These are phyloP conservation scores for Copidosoma floridanum DNA, from an alignment of 1,140 invertebrate species.

Conservation along the genomic window DNA sequence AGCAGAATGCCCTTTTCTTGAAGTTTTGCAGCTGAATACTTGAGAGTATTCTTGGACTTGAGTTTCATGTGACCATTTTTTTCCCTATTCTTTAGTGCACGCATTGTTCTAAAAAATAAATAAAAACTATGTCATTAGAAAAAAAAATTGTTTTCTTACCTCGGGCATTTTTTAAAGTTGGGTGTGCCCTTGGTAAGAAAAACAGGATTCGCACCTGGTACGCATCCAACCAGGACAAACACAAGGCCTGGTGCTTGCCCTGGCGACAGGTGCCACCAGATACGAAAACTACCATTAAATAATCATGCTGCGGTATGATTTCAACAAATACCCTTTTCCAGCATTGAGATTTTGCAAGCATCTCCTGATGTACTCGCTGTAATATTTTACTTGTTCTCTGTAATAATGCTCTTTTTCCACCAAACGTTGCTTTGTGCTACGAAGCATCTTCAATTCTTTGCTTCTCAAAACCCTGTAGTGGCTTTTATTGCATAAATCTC, in stretches of 20 bases:
- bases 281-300: no score
- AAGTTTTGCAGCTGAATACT: conserved; percentile 72
- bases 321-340: conserved; percentile 66
- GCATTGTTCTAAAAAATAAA: conserved; percentile 56
- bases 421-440: conserved; percentile 65
- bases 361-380: conserved; percentile 74
- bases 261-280: no score
- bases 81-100: conserved; percentile 55
- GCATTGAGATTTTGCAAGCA: conserved; percentile 74
- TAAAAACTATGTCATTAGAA: background rate
- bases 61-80: conserved; percentile 60
- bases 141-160: background rate
- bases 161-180: background rate
- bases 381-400: conserved; percentile 76
- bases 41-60: conserved; percentile 64
- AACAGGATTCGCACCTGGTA: no score
- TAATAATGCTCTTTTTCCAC: conserved; percentile 72
- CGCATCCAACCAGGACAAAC: no score
- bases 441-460: conserved; percentile 65
- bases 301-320: background rate
- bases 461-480: conserved; percentile 63
- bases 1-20: conserved; percentile 74
- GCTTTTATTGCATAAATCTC: conserved; percentile 67
- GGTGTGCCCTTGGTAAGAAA: no score
- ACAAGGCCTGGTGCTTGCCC: no score